Evolutionary conservation across 2,113 vertebrate species (phyloP), one percentile per base, ranked within the genome.

Genomic region (Scortum barcoo): DNA sequence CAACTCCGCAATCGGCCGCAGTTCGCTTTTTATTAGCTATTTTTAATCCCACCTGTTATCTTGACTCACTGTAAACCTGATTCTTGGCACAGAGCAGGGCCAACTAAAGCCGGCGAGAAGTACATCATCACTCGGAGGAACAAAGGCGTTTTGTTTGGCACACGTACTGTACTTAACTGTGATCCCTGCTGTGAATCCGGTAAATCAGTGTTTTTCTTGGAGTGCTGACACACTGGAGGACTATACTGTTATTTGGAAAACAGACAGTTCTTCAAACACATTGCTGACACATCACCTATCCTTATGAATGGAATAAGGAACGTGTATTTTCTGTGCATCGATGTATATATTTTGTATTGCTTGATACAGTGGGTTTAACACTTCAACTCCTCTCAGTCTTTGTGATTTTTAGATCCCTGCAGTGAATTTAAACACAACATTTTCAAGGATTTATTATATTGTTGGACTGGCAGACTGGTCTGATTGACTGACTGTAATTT

Each of bases 71-170:
- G 19, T 56, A 68, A 72, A 79, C 50, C 44, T n/a, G 82, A 58
- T 73, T 82, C 63, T 71, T 83, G 88, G 85, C 83, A 78, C 75
- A 0, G 50, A 72, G 28, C 24, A 1, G 36, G 40, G 62, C 33
- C 66, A 60, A 28, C 36, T 66, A 30, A 51, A 71, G 70, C 65
- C 20, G 5, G 63, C 2, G 70, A 70, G 67, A 65, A 68, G 60
- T 48, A 46, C 79, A 58, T 67, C 61, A n/a, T 76, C 48, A 56
- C 70, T 72, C 81, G 28, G 69, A 84, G 78, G 36, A 68, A 75
- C 76, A 76, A 76, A 83, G 17, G 65, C 50, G 2, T 74, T 84
- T 84, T 80, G 66, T 76, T 86, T 92, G 88, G 85, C 89, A 72
- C 71, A 46, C 19, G 0, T 65, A 56, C 66, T 72, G 26, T 58